These are phyloP conservation scores for Atrina japonica DNA, from an alignment of 2,888 invertebrate species.

Conservation along the genomic window DNA sequence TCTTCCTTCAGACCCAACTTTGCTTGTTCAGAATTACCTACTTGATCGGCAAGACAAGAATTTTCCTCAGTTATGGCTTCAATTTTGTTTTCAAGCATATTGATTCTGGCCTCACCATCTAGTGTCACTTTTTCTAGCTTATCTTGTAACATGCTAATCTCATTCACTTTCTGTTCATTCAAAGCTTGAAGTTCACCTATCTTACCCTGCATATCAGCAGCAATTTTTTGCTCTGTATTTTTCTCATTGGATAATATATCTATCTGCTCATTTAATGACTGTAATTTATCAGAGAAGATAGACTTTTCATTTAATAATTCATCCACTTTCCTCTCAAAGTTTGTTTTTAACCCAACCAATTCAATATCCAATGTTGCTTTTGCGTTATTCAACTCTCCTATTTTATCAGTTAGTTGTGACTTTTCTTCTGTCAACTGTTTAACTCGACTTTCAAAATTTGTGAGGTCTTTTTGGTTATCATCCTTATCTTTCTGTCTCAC, in stretches of 20 bases:
- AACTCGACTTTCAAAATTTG: conserved; percentile 25
- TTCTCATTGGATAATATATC: not conserved
- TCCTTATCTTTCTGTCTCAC: conserved; percentile 45
- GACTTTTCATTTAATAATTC: conserved; percentile 24
- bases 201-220: no score
- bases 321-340: conserved; percentile 7
- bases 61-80: conserved; percentile 22
- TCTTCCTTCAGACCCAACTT: conserved; percentile 13
- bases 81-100: conserved; percentile 14
- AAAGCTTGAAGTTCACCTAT: no score
- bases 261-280: conserved; percentile 3
- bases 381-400: conserved; percentile 11
- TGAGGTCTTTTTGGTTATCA: conserved; percentile 41
- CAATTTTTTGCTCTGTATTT: no score
- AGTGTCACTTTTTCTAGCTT: not conserved
- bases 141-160: no score
- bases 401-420: conserved; percentile 4
- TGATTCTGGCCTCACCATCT: not conserved
- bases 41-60: conserved; percentile 25
- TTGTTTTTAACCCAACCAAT: not conserved
- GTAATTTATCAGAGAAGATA: not conserved
- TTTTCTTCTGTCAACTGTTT: conserved; percentile 23
- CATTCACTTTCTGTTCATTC: no score
- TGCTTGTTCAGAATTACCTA: conserved; percentile 13
- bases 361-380: conserved; percentile 28